Evolutionary conservation across 1,140 invertebrate genomes (phyloP), one percentile per base, ranked within the genome.

Genomic region (Drosophila baimaii): DNA sequence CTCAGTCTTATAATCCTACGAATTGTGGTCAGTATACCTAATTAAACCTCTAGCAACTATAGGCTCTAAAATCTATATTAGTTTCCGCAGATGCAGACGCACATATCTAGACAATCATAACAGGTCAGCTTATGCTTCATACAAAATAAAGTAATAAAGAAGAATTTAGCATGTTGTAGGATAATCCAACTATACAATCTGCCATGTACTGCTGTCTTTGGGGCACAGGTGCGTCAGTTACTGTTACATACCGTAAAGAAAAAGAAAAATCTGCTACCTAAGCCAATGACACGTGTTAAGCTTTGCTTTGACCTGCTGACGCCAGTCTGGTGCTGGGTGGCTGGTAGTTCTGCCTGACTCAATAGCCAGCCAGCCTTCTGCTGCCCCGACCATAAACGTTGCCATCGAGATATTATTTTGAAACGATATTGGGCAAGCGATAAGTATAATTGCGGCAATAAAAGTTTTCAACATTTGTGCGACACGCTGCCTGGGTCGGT

Each of bases 391-490:
- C 65, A 70, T 78, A 78, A 78, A 77, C 44, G 62, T 69, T 68
- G 61, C 84, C 54, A 88, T 83, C 85, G 84, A 84, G 84, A 85
- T 85, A 90, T 79, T 90, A 89, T 89, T 88, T 84, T 51, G 84
- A 72, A 90, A 90, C 74, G 84, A 90, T 90, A 90, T 90, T 89
- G 84, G 77, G 70, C 77, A 80, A 82, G 83, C 82, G 86, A 90
- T 90, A 90, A 90, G 88, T 77, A 90, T 90, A 90, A 90, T 90
- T 90, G 88, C 77, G 51, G 79, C 88, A 90, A 90, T 90, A 90
- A 90, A 90, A 90, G 88, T 81, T 91, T 80, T 78, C 85, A 83
- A 83, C 83, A 83, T 90, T 64, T 88, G 79, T 82, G 72, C 88
- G 70, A 83, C 70, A 69, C 69, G 79, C 64, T 61, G 57, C 66